These are phyloP conservation scores for Guaruba guarouba DNA, from an alignment of 2,113 vertebrate species.

Conservation along the genomic window DNA sequence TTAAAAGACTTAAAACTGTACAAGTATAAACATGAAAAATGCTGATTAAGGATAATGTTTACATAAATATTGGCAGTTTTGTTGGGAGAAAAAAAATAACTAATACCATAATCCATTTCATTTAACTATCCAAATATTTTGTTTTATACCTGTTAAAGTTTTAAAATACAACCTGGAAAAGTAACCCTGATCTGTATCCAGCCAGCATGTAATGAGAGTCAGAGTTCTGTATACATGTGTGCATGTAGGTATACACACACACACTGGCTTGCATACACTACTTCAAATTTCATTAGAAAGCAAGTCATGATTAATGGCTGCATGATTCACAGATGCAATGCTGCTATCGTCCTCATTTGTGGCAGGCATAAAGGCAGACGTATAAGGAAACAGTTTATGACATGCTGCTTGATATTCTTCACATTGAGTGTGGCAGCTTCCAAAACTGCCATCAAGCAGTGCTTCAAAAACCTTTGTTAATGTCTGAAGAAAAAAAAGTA, in stretches of 20 bases:
- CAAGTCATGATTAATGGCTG: conserved; percentile 64
- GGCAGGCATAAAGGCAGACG: conserved; percentile 73
- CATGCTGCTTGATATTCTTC: conserved; percentile 77
- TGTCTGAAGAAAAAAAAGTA: conserved; percentile 57
- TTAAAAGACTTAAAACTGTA: conserved; percentile 73
- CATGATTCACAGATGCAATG: conserved; percentile 51
- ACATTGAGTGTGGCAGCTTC: conserved; percentile 71
- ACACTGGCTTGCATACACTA: not conserved
- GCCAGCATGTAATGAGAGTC: conserved; percentile 29
- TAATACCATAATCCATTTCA: conserved; percentile 49
- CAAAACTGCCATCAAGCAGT: conserved; percentile 77
- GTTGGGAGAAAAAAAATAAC: conserved; percentile 44
- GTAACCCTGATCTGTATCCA: conserved; percentile 62
- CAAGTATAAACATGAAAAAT: conserved; percentile 73
- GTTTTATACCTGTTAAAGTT: conserved; percentile 56
- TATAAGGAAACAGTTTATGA: conserved; percentile 76
- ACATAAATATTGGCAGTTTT: conserved; percentile 68
- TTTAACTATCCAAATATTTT: conserved; percentile 56
- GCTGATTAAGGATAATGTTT: conserved; percentile 53
- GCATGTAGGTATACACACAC: not conserved
- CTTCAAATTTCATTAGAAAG: conserved; percentile 74
- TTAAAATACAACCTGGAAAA: conserved; percentile 66
- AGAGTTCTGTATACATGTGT: not conserved
- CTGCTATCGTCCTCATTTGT: conserved; percentile 53
- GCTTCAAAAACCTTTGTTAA: conserved; percentile 76